These are phyloP conservation scores for Drosophila leonis DNA, from an alignment of 2,888 invertebrate species.

Conservation along the genomic window DNA sequence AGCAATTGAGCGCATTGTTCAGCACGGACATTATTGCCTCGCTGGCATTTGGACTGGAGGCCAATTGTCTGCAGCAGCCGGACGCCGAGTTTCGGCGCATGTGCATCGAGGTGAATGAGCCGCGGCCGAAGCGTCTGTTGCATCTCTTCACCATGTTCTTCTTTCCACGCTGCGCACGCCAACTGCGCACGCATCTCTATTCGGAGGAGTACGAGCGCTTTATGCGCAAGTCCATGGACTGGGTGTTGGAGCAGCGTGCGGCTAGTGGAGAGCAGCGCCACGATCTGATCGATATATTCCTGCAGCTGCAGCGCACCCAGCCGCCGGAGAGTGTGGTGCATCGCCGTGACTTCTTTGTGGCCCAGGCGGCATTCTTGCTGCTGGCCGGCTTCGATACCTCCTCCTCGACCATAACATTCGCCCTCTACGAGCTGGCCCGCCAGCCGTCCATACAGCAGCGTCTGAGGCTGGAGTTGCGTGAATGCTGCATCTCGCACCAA, in stretches of 20 bases:
- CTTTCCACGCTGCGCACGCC: slow-evolving; percentile 80
- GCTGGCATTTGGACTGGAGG: slow-evolving; percentile 85
- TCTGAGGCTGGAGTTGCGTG: slow-evolving; percentile 84
- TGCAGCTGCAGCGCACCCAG: slow-evolving; percentile 83
- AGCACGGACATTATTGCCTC: slow-evolving; percentile 85
- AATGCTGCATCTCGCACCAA: slow-evolving; percentile 72
- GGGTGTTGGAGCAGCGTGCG: slow-evolving; percentile 84
- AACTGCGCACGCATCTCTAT: slow-evolving; percentile 78
- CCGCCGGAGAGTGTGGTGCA: slow-evolving; percentile 59
- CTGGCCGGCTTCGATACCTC: slow-evolving; percentile 83
- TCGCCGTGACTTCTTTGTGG: slow-evolving; percentile 76
- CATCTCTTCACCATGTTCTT: slow-evolving; percentile 85
- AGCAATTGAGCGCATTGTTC: slow-evolving; percentile 80
- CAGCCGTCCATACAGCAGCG: slow-evolving; percentile 83
- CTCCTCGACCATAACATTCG: slow-evolving; percentile 85
- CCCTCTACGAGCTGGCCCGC: slow-evolving; percentile 84
- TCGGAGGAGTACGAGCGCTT: slow-evolving; percentile 80
- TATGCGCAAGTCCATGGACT: slow-evolving; percentile 83
- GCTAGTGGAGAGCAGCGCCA: slow-evolving; percentile 82
- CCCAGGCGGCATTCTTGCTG: slow-evolving; percentile 82
- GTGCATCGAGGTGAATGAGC: slow-evolving; percentile 84
- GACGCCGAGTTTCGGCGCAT: slow-evolving; percentile 84
- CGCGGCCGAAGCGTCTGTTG: slow-evolving; percentile 76
- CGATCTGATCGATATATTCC: slow-evolving; percentile 86
- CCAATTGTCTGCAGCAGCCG: slow-evolving; percentile 85